Evolutionary conservation across 30 jellyfish, hydroid and myxozoan genomes (phyloP).

Genomic region (Turritopsis dohrnii): DNA sequence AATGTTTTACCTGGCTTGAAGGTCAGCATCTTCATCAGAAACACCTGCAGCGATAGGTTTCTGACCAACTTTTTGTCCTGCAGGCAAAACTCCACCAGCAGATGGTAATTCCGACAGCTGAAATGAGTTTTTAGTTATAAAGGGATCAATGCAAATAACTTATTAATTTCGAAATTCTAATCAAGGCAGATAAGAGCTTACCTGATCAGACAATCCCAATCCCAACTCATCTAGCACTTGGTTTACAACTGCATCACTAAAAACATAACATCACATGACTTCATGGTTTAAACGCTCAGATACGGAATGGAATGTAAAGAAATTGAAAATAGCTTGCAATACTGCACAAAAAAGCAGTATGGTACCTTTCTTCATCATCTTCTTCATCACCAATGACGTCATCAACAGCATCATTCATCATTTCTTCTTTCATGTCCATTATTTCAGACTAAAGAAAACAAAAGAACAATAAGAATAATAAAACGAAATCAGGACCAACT

Average conservation of each 20-base stretch:
- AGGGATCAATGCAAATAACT: no score
- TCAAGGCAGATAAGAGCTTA: no score
- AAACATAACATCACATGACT: no score
- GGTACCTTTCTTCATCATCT: conserved; percentile 95
- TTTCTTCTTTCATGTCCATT: conserved; percentile 98
- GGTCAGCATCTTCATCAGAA: conserved; percentile 91
- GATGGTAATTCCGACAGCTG: conserved; percentile 86
- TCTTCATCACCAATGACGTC: conserved; percentile 96
- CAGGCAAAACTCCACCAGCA: conserved; percentile 74
- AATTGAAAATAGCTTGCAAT: no score
- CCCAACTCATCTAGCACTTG: conserved; percentile 98
- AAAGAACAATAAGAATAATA: neutral
- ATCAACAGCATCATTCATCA: conserved; percentile 98
- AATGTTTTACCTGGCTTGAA: conserved; percentile 73
- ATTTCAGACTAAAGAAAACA: conserved; percentile 60
- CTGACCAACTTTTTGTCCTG: conserved; percentile 47
- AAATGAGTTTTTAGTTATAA: no score
- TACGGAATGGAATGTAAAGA: no score
- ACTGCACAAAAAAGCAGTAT: neutral
- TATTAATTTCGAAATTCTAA: no score
- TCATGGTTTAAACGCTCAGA: no score
- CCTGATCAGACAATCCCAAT: conserved; percentile 60
- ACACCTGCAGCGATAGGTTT: conserved; percentile 73
- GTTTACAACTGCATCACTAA: conserved; percentile 81
- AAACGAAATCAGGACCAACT: neutral